These are phyloP conservation scores for Aporrectodea caliginosa DNA, from an alignment of 1,140 invertebrate genomes.

Conservation along the genomic window DNA sequence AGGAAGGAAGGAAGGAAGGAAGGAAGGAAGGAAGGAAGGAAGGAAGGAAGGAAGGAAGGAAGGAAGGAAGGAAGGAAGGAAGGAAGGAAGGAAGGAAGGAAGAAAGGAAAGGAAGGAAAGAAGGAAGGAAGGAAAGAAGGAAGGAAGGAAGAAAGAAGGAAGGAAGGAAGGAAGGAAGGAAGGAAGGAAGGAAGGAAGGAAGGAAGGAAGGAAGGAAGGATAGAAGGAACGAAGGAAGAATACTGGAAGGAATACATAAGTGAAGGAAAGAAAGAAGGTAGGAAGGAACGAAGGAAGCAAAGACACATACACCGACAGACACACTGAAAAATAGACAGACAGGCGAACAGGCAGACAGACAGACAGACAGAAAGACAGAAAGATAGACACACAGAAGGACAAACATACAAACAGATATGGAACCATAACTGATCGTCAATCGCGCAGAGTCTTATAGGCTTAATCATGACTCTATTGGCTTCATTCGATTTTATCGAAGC, in stretches of 20 bases:
- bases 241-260: neutral
- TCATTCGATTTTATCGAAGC: too few relatives aligned
- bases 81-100: neutral
- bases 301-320: too few relatives aligned
- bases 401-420: too few relatives aligned
- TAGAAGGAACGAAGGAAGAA: neutral
- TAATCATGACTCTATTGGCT: too few relatives aligned
- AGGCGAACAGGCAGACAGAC: neutral
- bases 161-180: neutral
- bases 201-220: neutral
- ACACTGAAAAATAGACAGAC: neutral
- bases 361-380: neutral
- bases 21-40: neutral
- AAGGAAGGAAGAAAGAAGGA: neutral
- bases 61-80: neutral
- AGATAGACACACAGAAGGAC: neutral
- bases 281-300: neutral
- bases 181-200: neutral
- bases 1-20: too few relatives aligned
- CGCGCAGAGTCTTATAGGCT: too few relatives aligned
- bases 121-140: too few relatives aligned
- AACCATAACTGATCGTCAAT: too few relatives aligned
- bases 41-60: neutral
- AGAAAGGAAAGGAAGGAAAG: neutral
- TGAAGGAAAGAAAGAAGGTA: neutral